Base-by-base conservation (phyloP, 2,113 vertebrate species). In the Caranx ignobilis region DNA sequence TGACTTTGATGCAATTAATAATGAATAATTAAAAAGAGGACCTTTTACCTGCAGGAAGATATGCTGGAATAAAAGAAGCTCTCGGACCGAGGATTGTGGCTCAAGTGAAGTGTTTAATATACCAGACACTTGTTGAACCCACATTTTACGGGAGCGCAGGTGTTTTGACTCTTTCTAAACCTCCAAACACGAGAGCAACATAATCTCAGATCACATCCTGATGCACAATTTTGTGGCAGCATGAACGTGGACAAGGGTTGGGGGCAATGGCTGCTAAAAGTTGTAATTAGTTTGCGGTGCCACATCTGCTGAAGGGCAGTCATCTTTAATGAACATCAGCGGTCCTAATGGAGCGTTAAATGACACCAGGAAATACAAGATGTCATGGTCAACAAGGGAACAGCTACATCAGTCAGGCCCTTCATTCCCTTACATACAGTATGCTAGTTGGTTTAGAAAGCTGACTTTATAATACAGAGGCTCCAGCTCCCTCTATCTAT, bases 271-370 rank as follows among this genome's bases (percentile, higher is more conserved):
- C 71, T 77, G 79, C 77, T 84, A 70, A 89, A 89, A 92, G 80
- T 88, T 87, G 86, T 89, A 91, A 92, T 94, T 91, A 92, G 77
- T 91, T 91, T 88, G 85, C 61, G 63, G 82, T 86, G 90, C 69
- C 84, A 68, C 87, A 85, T 91, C 87, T 89, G 92, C 82, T 92
- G 88, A 88, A 89, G 84, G 85, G 69, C 80, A 92, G 90, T 91
- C 88, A 82, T 87, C 89, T 90, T 90, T 89, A 93, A 94, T 92
- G 86, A 90, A 86, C 87, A 92, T 89, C 87, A 90, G 79, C 82
- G 26, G 76, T 72, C 52, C 81, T 92, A 93, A 94, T 93, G 90
- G 91, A 92, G 87, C 87, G 77, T 87, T 90, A 94, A 93, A 93
- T 91, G 87, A 91, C 88, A 89, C 83, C 54, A 55, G 84, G 88